Percentiles rank a stretch among this genome's conserved stretches.
These are phyloP conservation scores for Drosophila busckii DNA, from an alignment of 1,140 invertebrate genomes.

Conservation along the genomic window DNA sequence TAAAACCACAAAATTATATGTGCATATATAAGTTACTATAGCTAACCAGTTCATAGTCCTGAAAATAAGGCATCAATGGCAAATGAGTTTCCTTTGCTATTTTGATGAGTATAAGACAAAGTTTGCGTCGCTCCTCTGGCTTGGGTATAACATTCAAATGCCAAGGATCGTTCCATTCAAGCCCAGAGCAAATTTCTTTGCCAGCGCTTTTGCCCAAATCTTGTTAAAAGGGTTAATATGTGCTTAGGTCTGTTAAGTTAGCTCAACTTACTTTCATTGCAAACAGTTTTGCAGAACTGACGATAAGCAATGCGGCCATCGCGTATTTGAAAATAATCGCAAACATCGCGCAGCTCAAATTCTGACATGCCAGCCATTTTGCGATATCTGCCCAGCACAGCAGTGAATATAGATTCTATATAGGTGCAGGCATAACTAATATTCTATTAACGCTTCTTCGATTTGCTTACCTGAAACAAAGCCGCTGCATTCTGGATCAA, in stretches of 20 bases:
- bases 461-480: constrained; percentile 83
- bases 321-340: constrained; percentile 86
- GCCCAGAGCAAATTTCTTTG: constrained; percentile 79
- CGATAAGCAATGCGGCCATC: constrained; percentile 86
- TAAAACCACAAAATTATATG: constrained; percentile 7
- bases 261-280: constrained; percentile 80
- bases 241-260: background rate
- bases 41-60: constrained; percentile 85
- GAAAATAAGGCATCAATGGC: constrained; percentile 85
- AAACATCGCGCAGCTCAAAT: constrained; percentile 84
- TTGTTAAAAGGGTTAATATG: background rate
- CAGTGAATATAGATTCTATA: constrained; percentile 85
- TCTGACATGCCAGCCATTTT: constrained; percentile 83
- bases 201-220: constrained; percentile 79
- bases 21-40: too few relatives aligned
- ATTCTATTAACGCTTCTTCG: too few relatives aligned
- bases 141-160: constrained; percentile 82
- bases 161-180: constrained; percentile 83
- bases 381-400: constrained; percentile 83
- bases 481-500: constrained; percentile 83
- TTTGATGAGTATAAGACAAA: constrained; percentile 84
- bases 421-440: constrained; percentile 16
- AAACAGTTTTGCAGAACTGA: constrained; percentile 85
- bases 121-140: constrained; percentile 82
- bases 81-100: constrained; percentile 82